Percentiles rank a stretch among this genome's conserved stretches.
These are phyloP conservation scores for Brachionus rubens DNA, from an alignment of 1,140 invertebrate species.

Conservation along the genomic window DNA sequence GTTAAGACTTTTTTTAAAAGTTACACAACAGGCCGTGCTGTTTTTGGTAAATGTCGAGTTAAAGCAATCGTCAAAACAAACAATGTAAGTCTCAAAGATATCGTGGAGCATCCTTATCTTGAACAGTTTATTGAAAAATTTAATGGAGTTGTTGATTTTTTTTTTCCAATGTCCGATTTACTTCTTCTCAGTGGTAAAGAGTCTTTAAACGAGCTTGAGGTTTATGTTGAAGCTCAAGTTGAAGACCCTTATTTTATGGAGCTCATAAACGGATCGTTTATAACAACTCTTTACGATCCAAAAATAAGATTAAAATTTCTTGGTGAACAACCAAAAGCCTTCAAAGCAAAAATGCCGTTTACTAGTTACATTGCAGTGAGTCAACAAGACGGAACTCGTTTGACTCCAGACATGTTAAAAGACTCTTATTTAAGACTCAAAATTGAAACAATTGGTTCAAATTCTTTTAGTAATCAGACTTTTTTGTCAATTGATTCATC, in stretches of 20 bases:
- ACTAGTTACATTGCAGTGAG: conserved; percentile 69
- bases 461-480: conserved; percentile 48
- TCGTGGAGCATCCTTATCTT: conserved; percentile 31
- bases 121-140: conserved; percentile 61
- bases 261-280: conserved; percentile 75
- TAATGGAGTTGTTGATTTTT: conserved; percentile 78
- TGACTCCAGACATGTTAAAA: neutral
- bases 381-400: conserved; percentile 43
- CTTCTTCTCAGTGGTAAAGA: conserved; percentile 49
- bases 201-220: conserved; percentile 76
- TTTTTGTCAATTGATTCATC: conserved; percentile 2
- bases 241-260: conserved; percentile 84
- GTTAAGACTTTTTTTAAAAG: conserved; percentile 51
- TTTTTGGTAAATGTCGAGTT: conserved; percentile 76
- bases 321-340: conserved; percentile 82
- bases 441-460: conserved; percentile 53
- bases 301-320: conserved; percentile 76
- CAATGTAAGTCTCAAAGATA: neutral
- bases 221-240: conserved; percentile 71
- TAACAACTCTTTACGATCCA: conserved; percentile 79
- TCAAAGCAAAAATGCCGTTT: conserved; percentile 87
- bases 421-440: conserved; percentile 50
- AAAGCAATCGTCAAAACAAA: conserved; percentile 64
- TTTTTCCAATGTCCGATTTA: conserved; percentile 75
- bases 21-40: conserved; percentile 60